Evolutionary conservation across 2,888 invertebrate genomes (phyloP), one percentile per base, ranked within the genome.

Genomic region (Cylindroiulus punctatus): DNA sequence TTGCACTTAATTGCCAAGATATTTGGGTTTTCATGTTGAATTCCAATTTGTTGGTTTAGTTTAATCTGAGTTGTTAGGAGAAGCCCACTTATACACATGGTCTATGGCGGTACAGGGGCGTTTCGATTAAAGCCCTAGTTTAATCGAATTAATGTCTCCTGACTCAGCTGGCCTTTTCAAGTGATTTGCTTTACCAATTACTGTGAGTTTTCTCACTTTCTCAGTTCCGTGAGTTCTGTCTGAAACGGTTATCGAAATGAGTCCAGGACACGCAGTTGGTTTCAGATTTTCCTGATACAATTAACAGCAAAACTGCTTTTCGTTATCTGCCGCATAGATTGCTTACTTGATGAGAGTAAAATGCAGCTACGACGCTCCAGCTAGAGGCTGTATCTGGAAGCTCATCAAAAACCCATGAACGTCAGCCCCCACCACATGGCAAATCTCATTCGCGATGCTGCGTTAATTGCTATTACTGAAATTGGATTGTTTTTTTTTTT

Each of bases 331-430:
- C 8, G 4, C n/a, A n/a, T 8, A 19, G 7, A 52, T 19, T 52
- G 52, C 52, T 52, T 52, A 14, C 44, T 44, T 44, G 44, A 52
- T 52, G 52, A 52, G 52, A n/a, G 65, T 8, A 65, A 26, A 65
- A 65, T 65, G 5, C 26, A 26, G 57, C 22, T 14, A n/a, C 22
- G 22, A 5, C 22, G 57, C n/a, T 22, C 65, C 65, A 65, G 65
- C 10, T 65, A 26, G 3, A 36, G 7, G 26, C 10, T 65, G 10
- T 22, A 26, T 65, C 65, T 65, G 26, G 26, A 14, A 65, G 65
- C 65, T 65, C 65, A 65, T 65, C 65, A 65, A 65, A 65, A 65
- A 65, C 65, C 65, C 65, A 65, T 65, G 65, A 65, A 26, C 65
- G n/a, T 12, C 65, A 65, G 65, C 26, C 7, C 26, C 7, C 65